phyloP scores from a whole-genome alignment of 2,888 invertebrate species.

The Sarcophaga subvicina region DNA sequence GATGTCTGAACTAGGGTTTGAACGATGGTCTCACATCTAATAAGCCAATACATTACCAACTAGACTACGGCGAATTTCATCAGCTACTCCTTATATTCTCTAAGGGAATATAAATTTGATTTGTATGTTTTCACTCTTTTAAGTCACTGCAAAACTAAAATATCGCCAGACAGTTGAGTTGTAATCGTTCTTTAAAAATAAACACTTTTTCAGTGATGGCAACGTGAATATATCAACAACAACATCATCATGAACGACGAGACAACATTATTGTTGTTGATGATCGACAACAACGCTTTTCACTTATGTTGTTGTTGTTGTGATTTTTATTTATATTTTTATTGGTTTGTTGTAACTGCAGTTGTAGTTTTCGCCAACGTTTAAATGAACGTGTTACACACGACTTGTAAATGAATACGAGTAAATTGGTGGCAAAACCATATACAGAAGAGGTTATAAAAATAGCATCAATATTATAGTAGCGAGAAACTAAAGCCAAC shows the following conservation, averaged over 20 bases:
- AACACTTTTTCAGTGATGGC: too few species aligned
- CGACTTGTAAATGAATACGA: background rate
- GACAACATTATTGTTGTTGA: slow-evolving; percentile 5
- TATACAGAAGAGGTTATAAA: background rate
- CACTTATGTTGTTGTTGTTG: background rate
- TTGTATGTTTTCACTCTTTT: background rate
- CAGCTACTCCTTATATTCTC: too few species aligned
- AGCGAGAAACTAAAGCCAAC: too few species aligned
- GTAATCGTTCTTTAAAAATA: too few species aligned
- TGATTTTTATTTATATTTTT: slow-evolving; percentile 23
- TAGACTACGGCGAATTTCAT: too few species aligned
- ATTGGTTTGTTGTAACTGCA: slow-evolving; percentile 4
- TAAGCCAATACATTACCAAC: too few species aligned
- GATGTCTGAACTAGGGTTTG: background rate
- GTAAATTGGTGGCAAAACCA: background rate
- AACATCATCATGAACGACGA: slow-evolving; percentile 35
- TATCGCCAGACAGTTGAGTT: too few species aligned
- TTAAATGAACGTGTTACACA: slow-evolving; percentile 27
- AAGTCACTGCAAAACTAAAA: background rate
- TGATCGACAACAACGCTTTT: slow-evolving; percentile 53
- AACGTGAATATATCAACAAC: slow-evolving; percentile 18
- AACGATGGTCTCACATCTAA: too few species aligned
- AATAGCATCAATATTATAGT: background rate
- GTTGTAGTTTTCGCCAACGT: slow-evolving; percentile 24
- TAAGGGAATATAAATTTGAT: too few species aligned